Conservation (phyloP, 2,888 invertebrate species). For the Habrosyne pyritoides region DNA sequence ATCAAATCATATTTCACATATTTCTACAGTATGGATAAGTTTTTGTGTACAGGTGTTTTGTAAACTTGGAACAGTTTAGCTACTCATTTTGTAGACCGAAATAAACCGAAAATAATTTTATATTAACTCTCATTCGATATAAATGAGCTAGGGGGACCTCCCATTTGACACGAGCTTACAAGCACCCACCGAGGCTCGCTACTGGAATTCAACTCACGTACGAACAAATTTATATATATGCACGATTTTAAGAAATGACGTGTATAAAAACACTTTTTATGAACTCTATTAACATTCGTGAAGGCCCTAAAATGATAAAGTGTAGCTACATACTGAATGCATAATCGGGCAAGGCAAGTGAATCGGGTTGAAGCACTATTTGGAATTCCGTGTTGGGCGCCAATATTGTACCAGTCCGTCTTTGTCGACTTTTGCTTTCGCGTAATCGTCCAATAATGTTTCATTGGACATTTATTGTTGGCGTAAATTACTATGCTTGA, state of each 20-base stretch:
- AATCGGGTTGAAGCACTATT: conserved; percentile 26
- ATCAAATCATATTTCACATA: too few relatives aligned
- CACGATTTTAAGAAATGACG: conserved; percentile 71
- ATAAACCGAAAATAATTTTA: background rate
- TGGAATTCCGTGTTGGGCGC: conserved; percentile 38
- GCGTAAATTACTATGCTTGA: too few relatives aligned
- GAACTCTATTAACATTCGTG: conserved; percentile 53
- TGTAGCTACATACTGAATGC: conserved; percentile 46
- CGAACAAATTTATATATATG: conserved; percentile 66
- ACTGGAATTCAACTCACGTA: conserved; percentile 61
- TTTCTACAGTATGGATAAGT: too few relatives aligned
- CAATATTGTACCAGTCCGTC: conserved; percentile 22
- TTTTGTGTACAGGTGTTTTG: too few relatives aligned
- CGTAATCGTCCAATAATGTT: background rate
- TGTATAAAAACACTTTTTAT: conserved; percentile 64
- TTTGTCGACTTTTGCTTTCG: conserved; percentile 23
- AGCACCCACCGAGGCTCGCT: conserved; percentile 37
- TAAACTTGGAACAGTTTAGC: too few relatives aligned
- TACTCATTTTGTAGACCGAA: too few relatives aligned
- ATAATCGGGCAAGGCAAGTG: conserved; percentile 33
- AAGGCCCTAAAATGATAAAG: conserved; percentile 57
- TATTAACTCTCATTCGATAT: background rate
- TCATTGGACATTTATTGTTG: background rate
- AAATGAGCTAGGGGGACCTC: background rate
- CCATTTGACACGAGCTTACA: background rate